Evolutionary conservation across 1,140 invertebrate genomes (phyloP).

Genomic region (Heliconius melpomene): DNA sequence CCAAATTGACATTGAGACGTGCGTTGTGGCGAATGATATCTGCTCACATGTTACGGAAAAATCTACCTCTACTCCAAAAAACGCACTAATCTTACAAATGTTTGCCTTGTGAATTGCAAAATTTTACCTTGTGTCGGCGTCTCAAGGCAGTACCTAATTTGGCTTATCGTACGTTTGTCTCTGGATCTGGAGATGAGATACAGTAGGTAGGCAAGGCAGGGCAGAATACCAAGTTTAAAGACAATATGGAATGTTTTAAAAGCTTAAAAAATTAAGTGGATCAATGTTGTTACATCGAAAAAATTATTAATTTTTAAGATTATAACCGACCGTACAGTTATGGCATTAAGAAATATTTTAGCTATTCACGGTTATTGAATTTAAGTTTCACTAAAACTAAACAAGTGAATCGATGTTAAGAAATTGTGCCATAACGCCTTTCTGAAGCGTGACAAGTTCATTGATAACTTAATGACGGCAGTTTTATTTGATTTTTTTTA

Average conservation of each 20-base stretch:
- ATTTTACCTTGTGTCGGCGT: not conserved
- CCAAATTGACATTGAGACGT: not conserved
- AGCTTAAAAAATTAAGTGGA: not conserved
- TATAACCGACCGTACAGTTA: not conserved
- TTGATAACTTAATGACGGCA: conserved; percentile 52
- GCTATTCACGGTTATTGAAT: conserved; percentile 7
- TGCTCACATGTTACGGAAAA: not conserved
- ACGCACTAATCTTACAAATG: not conserved
- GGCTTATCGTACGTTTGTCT: not conserved
- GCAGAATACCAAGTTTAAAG: not conserved
- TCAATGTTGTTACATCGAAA: not conserved
- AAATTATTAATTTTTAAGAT: not conserved
- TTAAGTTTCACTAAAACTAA: conserved; percentile 22
- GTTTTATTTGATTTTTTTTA: not conserved
- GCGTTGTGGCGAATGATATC: not conserved
- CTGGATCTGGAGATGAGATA: not conserved
- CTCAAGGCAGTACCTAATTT: not conserved
- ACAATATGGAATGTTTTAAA: not conserved
- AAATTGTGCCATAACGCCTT: conserved; percentile 53
- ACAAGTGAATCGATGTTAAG: conserved; percentile 44
- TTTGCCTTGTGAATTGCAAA: conserved; percentile 2
- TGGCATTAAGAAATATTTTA: conserved; percentile 3
- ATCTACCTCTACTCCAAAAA: not conserved
- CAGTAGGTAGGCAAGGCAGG: too few relatives aligned
- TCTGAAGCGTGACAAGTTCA: conserved; percentile 66